Conservation (phyloP, 2,797 vertebrate species). For the Phrynocephalus vlangalii region DNA sequence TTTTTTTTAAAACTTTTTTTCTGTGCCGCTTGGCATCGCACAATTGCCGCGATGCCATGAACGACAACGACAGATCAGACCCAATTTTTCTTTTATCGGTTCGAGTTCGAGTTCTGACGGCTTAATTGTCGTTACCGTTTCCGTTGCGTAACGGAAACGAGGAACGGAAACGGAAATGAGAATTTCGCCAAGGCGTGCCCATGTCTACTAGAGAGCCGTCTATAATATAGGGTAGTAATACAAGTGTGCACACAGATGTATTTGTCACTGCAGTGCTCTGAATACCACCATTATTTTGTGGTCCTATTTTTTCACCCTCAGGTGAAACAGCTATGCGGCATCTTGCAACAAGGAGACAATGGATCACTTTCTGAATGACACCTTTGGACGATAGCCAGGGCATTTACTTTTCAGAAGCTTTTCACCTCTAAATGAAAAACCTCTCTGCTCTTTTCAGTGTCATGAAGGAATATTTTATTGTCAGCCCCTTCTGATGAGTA, state of each 20-base stretch:
- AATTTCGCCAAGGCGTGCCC: no score
- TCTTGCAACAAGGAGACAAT: not conserved
- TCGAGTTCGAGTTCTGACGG: no score
- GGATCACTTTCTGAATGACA: not conserved
- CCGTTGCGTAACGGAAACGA: no score
- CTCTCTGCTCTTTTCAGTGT: conserved; percentile 74
- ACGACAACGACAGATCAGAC: no score
- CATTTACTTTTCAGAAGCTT: conserved; percentile 74
- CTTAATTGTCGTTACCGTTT: no score
- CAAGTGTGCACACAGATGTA: not conserved
- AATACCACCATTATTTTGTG: not conserved
- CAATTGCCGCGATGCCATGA: no score
- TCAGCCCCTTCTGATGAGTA: conserved; percentile 72
- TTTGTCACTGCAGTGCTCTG: not conserved
- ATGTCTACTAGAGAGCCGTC: no score
- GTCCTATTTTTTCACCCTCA: not conserved
- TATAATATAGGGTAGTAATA: no score
- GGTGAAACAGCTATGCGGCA: not conserved
- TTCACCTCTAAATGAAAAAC: conserved; percentile 72
- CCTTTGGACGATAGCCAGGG: not conserved
- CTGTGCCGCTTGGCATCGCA: no score
- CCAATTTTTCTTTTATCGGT: no score
- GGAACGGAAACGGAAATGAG: no score
- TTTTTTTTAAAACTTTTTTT: no score
- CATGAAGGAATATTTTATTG: conserved; percentile 75